A percentile compares a stretch with the other conserved stretches of the same genome.
phyloP scores from a whole-genome alignment of 2,113 vertebrate species.

The pig (Sus scrofa) region T2T-Sscrofa CM000814.6:75807001-75807500 shows the following conservation, averaged over 20 bases:
- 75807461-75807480: not conserved
- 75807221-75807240: conserved; percentile 13
- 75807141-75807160: not conserved
- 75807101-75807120: not conserved
- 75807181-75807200: conserved; percentile 6
- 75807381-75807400: not conserved
- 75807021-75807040: conserved; percentile 39
- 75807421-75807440: not conserved
- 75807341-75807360: not conserved
- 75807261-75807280: not conserved
- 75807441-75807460: not conserved
- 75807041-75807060: conserved; percentile 71
- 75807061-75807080: conserved; percentile 57
- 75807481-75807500: not conserved
- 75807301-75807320: not conserved
- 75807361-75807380: not conserved
- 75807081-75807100: conserved; percentile 60
- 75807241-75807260: conserved; percentile 13
- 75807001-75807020: conserved; percentile 44
- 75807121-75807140: not conserved
- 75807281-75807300: not conserved
- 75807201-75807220: not conserved
- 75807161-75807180: conserved; percentile 1
- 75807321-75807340: not conserved
- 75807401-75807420: not conserved